Conservation (phyloP, 2,797 vertebrate species). For the Malurus leucopterus region DNA sequence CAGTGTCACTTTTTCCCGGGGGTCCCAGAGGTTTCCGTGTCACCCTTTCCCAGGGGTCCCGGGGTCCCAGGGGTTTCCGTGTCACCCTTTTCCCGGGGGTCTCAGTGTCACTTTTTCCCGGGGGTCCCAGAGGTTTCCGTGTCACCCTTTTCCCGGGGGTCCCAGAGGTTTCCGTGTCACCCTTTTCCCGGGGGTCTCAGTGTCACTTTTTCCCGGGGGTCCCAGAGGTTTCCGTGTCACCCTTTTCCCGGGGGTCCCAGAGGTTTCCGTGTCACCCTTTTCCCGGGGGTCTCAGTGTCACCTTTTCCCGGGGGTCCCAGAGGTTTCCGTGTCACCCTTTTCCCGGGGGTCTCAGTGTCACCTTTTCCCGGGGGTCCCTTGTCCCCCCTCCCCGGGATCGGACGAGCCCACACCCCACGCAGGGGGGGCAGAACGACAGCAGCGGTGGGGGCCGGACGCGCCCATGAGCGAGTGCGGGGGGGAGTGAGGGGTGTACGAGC, state of each 20-base stretch:
- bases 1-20: too few species aligned
- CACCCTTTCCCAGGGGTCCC: too few species aligned
- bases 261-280: not conserved
- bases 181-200: too few species aligned
- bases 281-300: not conserved
- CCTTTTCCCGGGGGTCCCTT: not conserved
- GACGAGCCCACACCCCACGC: not conserved
- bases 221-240: not conserved
- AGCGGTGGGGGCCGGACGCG: not conserved
- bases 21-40: too few species aligned
- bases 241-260: not conserved
- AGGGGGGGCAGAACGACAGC: not conserved
- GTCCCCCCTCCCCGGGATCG: not conserved
- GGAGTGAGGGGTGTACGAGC: not conserved
- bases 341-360: too few species aligned
- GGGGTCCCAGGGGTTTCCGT: not conserved
- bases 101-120: not conserved
- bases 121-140: not conserved
- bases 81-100: not conserved
- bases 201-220: not conserved
- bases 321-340: not conserved
- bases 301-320: too few species aligned
- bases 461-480: not conserved
- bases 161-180: not conserved
- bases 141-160: not conserved